Evolutionary conservation across 1,140 invertebrate species (phyloP), one percentile per base, ranked within the genome.

Genomic region (Heliconius hermathena): DNA sequence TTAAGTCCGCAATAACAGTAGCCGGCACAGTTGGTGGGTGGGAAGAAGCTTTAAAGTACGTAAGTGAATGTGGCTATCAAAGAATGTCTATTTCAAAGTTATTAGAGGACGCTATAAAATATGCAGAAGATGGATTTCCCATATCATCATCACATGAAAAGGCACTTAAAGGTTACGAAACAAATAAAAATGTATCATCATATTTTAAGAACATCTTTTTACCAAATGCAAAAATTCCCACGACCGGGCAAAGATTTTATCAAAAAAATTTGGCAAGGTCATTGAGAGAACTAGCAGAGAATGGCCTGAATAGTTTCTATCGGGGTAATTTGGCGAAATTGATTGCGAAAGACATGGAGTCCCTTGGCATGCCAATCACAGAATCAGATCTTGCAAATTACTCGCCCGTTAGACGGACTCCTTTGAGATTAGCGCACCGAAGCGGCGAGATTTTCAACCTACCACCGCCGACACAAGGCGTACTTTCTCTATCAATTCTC

Each of bases 241-340:
- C 82, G 77, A 81, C 83, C 29, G 91, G 91, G 3, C 87, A 93
- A 80, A 90, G 26, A 54, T 90, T 93, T 71, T 85, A 76, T 72
- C 93, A 94, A 83, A 90, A 88, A 75, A 76, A 83, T 77, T 82
- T 94, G 22, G 91, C 90, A 18, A 76, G 82, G 60, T 91, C 91
- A 70, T 84, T 94, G 11, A 91, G 84, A 81, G 54, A 82, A 66
- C 80, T 94, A 52, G 82, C 87, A 57, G 78, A 89, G 36, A 85
- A 93, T 78, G 90, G 90, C 18, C 81, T 94, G 75, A 85, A 88
- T 76, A 93, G 90, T 87, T 94, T 92, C 84, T 94, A 93, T 83
- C 81, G 82, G 20, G 93, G 93, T 26, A 83, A 90, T 80, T 76
- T 93, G 76, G 90, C 91, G 41, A 85, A 90, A 78, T 76, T 82